Base-by-base conservation (phyloP, 2,113 vertebrate species). In the Polyodon spathula region DNA sequence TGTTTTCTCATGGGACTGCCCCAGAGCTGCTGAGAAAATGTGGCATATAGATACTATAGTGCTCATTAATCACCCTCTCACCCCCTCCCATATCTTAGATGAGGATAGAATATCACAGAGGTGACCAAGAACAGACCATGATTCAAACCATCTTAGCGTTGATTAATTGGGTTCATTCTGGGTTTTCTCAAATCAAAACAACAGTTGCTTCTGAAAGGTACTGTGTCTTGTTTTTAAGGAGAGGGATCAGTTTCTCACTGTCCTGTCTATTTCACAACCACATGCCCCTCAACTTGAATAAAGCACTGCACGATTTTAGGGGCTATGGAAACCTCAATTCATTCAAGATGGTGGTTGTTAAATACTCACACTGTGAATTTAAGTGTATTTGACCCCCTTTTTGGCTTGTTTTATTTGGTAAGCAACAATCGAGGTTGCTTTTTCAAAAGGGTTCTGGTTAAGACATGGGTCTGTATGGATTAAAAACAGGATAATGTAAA, bases 161-260 rank as follows among this genome's bases (percentile, higher is more conserved):
- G 87, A 89, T 88, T 86, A 86, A 89, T 86, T 79, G 80, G 77
- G 80, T 87, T 86, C 84, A 81, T 79, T 79, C 80, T 69, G 81
- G 83, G 83, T 86, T 85, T 58, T 61, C 86, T 78, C 75, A 81
- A 81, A 84, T 83, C 77, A 76, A 78, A 78, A 81, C 85, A 87
- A 87, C 85, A 83, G 83, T 86, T 86, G 82, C 42, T 53, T 50
- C 48, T 50, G 48, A 11, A 50, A n/a, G 5, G 12, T 14, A n/a
- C 14, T n/a, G 14, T 50, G 12, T n/a, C 5, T 50, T 11, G 48
- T 80, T 81, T 87, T 81, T 82, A 84, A 83, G 77, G 73, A 71
- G 74, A 72, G 78, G 80, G 82, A 79, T 81, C 77, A 71, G n/a
- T 73, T 81, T 88, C 73, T 75, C 70, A 62, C 48, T 50, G 6